phyloP scores from a whole-genome alignment of 2,797 vertebrate species.

The Phaenicophaeus curvirostris region DNA sequence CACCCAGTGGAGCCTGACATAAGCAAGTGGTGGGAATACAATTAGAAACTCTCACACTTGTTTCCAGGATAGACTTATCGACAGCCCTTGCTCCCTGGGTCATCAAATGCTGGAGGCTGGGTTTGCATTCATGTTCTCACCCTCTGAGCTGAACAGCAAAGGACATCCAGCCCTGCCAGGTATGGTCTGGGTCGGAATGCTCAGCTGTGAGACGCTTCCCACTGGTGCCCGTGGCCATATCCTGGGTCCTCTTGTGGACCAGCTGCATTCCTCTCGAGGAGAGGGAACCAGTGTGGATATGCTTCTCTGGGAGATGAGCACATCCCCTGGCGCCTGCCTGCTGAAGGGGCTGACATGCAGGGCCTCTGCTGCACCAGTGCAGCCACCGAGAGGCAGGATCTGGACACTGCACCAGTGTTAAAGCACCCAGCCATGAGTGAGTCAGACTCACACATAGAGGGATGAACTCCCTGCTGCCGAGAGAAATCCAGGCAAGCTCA shows the following conservation, averaged over 20 bases:
- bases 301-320: background rate
- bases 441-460: background rate
- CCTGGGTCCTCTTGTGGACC: background rate
- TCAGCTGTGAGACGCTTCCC: background rate
- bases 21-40: background rate
- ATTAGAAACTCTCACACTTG: background rate
- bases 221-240: background rate
- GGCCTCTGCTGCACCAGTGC: background rate
- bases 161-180: background rate
- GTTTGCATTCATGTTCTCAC: background rate
- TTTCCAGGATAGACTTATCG: background rate
- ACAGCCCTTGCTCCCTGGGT: background rate
- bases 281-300: background rate
- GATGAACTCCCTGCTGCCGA: background rate
- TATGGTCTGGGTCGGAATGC: background rate
- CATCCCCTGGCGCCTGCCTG: background rate
- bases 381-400: background rate
- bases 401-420: background rate
- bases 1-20: background rate
- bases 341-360: background rate
- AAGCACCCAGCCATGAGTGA: fast-evolving
- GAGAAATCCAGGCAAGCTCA: background rate
- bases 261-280: background rate
- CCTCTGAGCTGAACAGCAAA: background rate
- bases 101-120: background rate